phyloP scores from a whole-genome alignment of 2,888 invertebrate genomes.

The Eupithecia tripunctaria region DNA sequence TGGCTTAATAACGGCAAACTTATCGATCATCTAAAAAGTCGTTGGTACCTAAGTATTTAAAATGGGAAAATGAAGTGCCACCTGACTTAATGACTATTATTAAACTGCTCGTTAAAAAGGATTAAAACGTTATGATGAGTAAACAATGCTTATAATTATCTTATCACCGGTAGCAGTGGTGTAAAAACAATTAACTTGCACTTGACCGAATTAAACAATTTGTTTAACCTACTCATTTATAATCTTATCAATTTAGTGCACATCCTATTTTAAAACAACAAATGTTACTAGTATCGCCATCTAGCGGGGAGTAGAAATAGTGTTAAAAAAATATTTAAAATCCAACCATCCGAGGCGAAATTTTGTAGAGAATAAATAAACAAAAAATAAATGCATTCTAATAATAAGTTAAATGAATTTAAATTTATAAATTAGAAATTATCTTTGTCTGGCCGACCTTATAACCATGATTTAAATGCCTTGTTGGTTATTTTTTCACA shows the following conservation, averaged over 20 bases:
- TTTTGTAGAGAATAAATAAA: no score
- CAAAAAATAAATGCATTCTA: no score
- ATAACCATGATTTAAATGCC: no score
- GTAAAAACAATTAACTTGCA: conserved; percentile 37
- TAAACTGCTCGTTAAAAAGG: neutral
- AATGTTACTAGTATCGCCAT: conserved; percentile 46
- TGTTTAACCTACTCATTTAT: conserved; percentile 18
- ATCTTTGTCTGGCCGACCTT: no score
- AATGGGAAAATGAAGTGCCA: neutral
- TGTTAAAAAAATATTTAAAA: neutral
- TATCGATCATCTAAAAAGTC: neutral
- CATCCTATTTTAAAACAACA: conserved; percentile 12
- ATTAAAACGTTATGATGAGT: conserved; percentile 14
- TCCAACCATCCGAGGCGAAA: no score
- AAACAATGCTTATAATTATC: conserved; percentile 35
- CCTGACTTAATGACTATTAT: neutral
- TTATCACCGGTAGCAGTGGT: conserved; percentile 41
- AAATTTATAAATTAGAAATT: no score
- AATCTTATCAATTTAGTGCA: conserved; percentile 27
- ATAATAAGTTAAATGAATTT: no score
- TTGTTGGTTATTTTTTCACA: no score
- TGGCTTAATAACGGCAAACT: neutral
- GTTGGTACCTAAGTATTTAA: neutral
- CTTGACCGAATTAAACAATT: conserved; percentile 40
- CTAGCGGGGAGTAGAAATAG: conserved; percentile 46